These are phyloP conservation scores for Toxotes chatareus DNA, from an alignment of 2,113 vertebrate species.

Conservation along the genomic window DNA sequence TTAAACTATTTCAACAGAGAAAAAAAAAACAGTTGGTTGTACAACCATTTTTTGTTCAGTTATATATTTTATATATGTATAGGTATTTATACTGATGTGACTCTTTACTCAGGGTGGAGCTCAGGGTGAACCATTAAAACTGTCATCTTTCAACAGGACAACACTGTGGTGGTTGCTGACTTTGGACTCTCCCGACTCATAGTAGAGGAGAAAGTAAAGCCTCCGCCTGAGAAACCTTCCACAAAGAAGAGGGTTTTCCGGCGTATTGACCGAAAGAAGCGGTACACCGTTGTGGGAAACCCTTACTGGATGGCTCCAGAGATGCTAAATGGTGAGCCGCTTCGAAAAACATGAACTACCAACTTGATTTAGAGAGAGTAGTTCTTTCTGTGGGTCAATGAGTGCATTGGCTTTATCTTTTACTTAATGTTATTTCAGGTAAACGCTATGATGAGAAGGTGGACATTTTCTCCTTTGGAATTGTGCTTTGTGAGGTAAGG, in stretches of 20 bases:
- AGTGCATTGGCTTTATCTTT: slow-evolving; percentile 1
- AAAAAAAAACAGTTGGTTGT: neutral
- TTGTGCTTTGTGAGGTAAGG: slow-evolving; percentile 96
- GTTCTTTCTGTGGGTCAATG: neutral
- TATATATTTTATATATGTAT: neutral
- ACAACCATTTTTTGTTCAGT: neutral
- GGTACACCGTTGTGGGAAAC: slow-evolving; percentile 97
- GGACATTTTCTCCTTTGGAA: slow-evolving; percentile 98
- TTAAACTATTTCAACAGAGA: neutral
- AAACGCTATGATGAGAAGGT: slow-evolving; percentile 98
- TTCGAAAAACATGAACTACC: neutral
- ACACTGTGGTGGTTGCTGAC: slow-evolving; percentile 96
- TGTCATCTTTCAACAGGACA: slow-evolving; percentile 85
- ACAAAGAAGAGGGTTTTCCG: slow-evolving; percentile 91
- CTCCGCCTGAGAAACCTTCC: slow-evolving; percentile 87
- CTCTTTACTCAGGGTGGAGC: neutral
- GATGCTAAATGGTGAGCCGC: slow-evolving; percentile 93
- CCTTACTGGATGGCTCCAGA: slow-evolving; percentile 99
- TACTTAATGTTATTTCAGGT: slow-evolving; percentile 81
- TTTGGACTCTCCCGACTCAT: slow-evolving; percentile 94
- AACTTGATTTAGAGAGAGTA: neutral
- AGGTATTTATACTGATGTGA: neutral
- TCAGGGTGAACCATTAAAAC: neutral
- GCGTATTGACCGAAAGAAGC: slow-evolving; percentile 93
- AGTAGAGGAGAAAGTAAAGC: slow-evolving; percentile 92